These are phyloP conservation scores for Plemyria rubiginata DNA, from an alignment of 2,888 invertebrate genomes.

Conservation along the genomic window DNA sequence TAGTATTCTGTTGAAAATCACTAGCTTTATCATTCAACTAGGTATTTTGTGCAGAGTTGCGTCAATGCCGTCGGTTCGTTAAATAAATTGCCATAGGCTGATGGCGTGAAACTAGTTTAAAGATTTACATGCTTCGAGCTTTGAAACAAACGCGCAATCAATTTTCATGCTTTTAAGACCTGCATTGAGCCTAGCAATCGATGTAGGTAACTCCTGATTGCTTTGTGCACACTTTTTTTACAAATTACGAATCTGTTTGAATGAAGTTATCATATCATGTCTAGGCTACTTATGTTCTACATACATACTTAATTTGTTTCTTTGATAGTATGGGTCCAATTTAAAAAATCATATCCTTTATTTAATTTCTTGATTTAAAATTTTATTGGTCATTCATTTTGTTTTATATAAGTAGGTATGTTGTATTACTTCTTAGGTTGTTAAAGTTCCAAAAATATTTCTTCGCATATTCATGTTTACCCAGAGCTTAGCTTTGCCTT, in stretches of 20 bases:
- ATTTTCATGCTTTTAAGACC: constrained; percentile 17
- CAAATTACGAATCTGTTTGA: no score
- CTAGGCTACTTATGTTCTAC: no score
- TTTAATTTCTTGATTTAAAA: no score
- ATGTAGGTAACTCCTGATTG: constrained; percentile 20
- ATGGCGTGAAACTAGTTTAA: constrained; percentile 29
- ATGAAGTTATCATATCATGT: no score
- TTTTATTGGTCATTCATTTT: no score
- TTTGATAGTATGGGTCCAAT: background rate
- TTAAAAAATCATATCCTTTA: no score
- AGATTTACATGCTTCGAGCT: constrained; percentile 18
- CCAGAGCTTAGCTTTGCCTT: no score
- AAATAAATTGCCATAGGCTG: constrained; percentile 25
- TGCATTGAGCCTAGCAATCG: constrained; percentile 17
- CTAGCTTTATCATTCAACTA: constrained; percentile 18
- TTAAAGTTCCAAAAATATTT: no score
- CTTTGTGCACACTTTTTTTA: constrained; percentile 13
- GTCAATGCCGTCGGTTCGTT: constrained; percentile 28
- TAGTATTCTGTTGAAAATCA: constrained; percentile 20
- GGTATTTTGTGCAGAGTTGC: constrained; percentile 21
- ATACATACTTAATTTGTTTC: background rate
- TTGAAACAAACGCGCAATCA: constrained; percentile 22
- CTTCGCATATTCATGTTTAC: no score
- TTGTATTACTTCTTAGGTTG: no score
- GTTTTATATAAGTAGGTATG: no score